Evolutionary conservation across 1,140 invertebrate genomes (phyloP).

Genomic region (Cydia fagiglandana): DNA sequence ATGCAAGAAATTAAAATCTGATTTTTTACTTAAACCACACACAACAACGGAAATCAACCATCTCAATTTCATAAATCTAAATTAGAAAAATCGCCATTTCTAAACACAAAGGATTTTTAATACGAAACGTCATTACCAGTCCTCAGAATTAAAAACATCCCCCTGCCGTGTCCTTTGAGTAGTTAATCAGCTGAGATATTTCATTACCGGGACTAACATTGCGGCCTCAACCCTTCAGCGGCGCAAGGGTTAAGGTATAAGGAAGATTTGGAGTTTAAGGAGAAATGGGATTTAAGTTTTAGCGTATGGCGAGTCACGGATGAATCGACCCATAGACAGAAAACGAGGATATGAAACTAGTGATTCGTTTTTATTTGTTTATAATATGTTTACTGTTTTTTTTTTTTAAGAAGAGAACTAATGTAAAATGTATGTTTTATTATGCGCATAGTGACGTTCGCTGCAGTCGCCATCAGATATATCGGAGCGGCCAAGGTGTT

Average conservation of each 20-base stretch:
- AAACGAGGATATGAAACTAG: too few relatives aligned
- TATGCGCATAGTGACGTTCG: too few relatives aligned
- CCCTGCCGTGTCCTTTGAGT: conserved; percentile 57
- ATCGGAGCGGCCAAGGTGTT: too few relatives aligned
- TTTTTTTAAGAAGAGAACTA: too few relatives aligned
- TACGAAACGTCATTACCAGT: conserved; percentile 60
- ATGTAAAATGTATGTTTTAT: too few relatives aligned
- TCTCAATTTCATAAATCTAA: background rate
- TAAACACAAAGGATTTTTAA: conserved; percentile 16
- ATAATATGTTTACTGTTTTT: too few relatives aligned
- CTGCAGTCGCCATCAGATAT: too few relatives aligned
- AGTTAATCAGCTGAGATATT: conserved; percentile 77
- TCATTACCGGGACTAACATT: conserved; percentile 65
- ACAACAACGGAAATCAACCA: too few relatives aligned
- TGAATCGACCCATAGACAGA: too few relatives aligned
- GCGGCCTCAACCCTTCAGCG: conserved; percentile 55
- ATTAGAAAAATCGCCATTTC: background rate
- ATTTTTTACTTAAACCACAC: too few relatives aligned
- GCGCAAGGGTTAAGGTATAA: conserved; percentile 37
- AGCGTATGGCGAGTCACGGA: background rate
- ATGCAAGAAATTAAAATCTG: too few relatives aligned
- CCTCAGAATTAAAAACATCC: conserved; percentile 69
- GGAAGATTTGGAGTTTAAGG: background rate
- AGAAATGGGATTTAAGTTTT: background rate
- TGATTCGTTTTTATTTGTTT: too few relatives aligned